These are phyloP conservation scores for Tetramorium parvispinum DNA, from an alignment of 1,140 invertebrate genomes.

Conservation along the genomic window DNA sequence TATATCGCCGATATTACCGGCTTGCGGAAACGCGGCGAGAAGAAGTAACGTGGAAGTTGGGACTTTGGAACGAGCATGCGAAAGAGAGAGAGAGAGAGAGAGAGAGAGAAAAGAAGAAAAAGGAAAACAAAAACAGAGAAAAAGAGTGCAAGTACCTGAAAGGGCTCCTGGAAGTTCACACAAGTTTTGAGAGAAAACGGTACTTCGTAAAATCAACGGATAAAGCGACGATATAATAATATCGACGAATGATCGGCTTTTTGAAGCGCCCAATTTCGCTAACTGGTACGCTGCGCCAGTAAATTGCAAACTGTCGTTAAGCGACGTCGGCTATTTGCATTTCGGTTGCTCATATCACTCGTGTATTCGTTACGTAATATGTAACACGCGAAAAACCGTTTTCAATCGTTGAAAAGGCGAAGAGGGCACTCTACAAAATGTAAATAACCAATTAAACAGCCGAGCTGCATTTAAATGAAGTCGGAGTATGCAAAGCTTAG, in stretches of 20 bases:
- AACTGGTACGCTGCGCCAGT: constrained; percentile 11
- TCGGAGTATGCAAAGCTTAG: constrained; percentile 30
- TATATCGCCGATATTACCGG: constrained; percentile 68
- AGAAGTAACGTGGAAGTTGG: constrained; percentile 6
- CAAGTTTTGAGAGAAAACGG: constrained; percentile 23
- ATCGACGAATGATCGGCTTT: constrained; percentile 49
- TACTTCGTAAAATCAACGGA: constrained; percentile 51
- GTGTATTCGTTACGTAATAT: constrained; percentile 15
- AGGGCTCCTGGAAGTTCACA: constrained; percentile 21
- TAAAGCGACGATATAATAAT: constrained; percentile 45
- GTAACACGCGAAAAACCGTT: constrained; percentile 19
- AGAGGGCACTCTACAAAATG: constrained; percentile 16
- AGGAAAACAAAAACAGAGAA: neutral
- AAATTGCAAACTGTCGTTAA: constrained; percentile 51
- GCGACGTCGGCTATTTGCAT: constrained; percentile 23
- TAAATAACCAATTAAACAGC: constrained; percentile 57
- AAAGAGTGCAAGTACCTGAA: neutral
- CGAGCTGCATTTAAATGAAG: constrained; percentile 45
- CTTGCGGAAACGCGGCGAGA: constrained; percentile 39
- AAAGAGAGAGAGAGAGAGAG: neutral
- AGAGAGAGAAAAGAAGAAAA: too few species aligned
- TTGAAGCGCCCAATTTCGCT: constrained; percentile 12
- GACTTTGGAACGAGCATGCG: neutral
- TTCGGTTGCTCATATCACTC: constrained; percentile 8
- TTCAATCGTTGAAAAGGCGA: neutral